Evolutionary conservation across 1,140 invertebrate genomes (phyloP).

Genomic region (Trichonephila clavata): DNA sequence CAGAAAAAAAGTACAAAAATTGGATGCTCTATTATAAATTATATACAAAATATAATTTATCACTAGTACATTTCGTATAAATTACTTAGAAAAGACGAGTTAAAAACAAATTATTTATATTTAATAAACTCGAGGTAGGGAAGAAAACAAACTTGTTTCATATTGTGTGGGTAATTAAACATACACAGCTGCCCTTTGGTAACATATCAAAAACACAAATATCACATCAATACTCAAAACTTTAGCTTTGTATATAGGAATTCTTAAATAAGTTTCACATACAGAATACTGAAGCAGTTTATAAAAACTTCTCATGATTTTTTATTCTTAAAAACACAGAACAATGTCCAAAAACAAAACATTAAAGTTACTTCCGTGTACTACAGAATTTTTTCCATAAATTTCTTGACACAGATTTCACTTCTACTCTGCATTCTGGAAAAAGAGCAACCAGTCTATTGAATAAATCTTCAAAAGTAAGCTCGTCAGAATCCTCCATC

Average conservation of each 20-base stretch:
- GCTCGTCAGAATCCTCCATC: constrained; percentile 32
- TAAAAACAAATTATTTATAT: no score
- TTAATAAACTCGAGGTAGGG: no score
- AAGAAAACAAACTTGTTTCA: no score
- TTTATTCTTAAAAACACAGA: background rate
- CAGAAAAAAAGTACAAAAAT: background rate
- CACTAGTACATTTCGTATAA: no score
- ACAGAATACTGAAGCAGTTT: background rate
- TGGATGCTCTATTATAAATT: background rate
- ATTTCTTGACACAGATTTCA: constrained; percentile 34
- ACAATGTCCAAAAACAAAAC: background rate
- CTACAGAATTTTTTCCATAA: constrained; percentile 59
- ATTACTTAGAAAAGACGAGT: no score
- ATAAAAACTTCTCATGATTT: background rate
- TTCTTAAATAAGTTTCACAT: background rate
- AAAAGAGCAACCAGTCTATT: constrained; percentile 32
- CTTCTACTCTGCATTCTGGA: constrained; percentile 27
- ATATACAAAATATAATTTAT: background rate
- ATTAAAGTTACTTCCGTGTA: constrained; percentile 4
- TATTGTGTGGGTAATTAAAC: no score
- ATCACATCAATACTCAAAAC: background rate
- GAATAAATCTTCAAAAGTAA: constrained; percentile 46
- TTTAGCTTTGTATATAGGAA: background rate
- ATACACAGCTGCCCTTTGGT: background rate
- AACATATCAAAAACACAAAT: background rate